Percentiles rank a stretch among this genome's conserved stretches.
Conservation (phyloP, 2,113 vertebrate genomes). For the Myanophis thanlyinensis region DNA sequence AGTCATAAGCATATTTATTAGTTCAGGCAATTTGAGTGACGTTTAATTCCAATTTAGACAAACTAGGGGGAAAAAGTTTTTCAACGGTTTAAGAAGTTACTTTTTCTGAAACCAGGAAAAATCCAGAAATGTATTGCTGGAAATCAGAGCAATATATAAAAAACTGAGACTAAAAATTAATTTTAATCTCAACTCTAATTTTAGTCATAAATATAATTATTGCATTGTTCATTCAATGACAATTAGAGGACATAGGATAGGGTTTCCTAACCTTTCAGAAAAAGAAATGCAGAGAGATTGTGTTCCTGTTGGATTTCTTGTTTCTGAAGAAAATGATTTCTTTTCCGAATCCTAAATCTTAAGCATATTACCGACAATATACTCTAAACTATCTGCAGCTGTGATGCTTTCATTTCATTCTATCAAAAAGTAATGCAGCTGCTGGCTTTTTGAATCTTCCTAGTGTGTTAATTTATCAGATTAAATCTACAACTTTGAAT, state of each 20-base stretch:
- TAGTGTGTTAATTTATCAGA: background rate
- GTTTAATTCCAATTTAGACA: background rate
- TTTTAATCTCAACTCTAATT: background rate
- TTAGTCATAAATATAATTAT: background rate
- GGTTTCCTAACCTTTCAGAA: background rate
- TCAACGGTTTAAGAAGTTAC: background rate
- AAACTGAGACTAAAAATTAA: background rate
- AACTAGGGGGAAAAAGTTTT: background rate
- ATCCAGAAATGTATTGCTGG: background rate
- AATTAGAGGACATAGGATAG: background rate
- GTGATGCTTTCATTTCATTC: background rate
- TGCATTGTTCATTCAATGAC: background rate
- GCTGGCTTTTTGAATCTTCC: background rate
- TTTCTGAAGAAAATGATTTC: background rate
- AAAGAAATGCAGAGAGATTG: background rate
- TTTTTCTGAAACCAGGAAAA: background rate
- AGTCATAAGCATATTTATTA: background rate
- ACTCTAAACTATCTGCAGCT: background rate
- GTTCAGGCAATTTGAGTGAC: background rate
- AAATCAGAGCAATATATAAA: background rate
- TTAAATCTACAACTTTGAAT: background rate
- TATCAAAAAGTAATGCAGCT: background rate
- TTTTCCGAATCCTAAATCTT: background rate
- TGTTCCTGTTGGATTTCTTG: background rate
- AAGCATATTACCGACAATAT: background rate